Evolutionary conservation across 2,113 vertebrate species (phyloP).

Genomic region (Girardinichthys multiradiatus): DNA sequence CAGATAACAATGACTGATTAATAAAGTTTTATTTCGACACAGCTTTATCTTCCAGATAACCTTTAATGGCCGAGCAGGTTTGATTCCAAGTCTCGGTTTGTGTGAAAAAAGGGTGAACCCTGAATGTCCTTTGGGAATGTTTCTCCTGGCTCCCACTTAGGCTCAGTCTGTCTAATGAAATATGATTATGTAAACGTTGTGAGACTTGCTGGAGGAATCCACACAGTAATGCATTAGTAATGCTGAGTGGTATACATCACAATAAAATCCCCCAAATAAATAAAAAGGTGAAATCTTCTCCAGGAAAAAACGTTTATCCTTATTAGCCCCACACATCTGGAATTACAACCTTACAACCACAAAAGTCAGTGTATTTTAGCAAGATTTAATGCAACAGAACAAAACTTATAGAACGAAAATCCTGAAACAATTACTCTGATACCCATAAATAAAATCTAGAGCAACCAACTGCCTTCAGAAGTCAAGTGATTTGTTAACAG

Average conservation of each 20-base stretch:
- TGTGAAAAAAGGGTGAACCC: slow-evolving; percentile 21
- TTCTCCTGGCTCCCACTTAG: slow-evolving; percentile 39
- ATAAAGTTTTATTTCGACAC: slow-evolving; percentile 9
- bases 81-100: slow-evolving; percentile 18
- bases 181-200: slow-evolving; percentile 46
- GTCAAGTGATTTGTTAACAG: no score
- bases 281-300: slow-evolving; percentile 34
- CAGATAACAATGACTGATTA: slow-evolving; percentile 24
- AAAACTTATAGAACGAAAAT: no score
- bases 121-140: slow-evolving; percentile 36
- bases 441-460: no score
- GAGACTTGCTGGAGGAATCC: slow-evolving; percentile 38
- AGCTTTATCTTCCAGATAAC: background rate
- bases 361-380: background rate
- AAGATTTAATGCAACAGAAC: background rate
- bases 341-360: background rate
- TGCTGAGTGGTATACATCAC: slow-evolving; percentile 34
- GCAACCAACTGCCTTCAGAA: no score
- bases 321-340: background rate
- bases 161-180: slow-evolving; percentile 38
- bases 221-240: slow-evolving; percentile 50
- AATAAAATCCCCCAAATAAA: slow-evolving; percentile 43
- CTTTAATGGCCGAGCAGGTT: slow-evolving; percentile 8
- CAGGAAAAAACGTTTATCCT: slow-evolving; percentile 29
- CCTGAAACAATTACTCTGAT: no score